A percentile compares a stretch with the other conserved stretches of the same genome.
Evolutionary conservation across 1,140 invertebrate species (phyloP).

Genomic region (Thalassaphorura encarpata): DNA sequence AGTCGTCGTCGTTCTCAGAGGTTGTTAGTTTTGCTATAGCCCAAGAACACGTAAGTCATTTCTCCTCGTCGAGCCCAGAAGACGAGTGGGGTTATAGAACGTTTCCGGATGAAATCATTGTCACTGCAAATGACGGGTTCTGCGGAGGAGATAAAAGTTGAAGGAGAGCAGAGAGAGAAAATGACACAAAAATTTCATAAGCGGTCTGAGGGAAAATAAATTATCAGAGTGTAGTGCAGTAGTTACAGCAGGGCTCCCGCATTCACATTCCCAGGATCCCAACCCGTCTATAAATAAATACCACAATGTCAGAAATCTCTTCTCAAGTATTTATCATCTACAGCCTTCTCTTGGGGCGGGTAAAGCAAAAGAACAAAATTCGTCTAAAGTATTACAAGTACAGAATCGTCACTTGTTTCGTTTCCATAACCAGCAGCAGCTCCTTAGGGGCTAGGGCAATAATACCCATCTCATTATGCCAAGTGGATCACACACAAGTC

Average conservation of each 20-base stretch:
- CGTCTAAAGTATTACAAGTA: too few species aligned
- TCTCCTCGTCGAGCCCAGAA: background rate
- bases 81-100: too few species aligned
- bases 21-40: too few species aligned
- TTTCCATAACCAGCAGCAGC: too few species aligned
- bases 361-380: background rate
- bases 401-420: too few species aligned
- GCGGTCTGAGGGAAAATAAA: conserved; percentile 22
- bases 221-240: conserved; percentile 17
- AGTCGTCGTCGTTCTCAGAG: background rate
- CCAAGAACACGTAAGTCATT: background rate
- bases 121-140: conserved; percentile 26
- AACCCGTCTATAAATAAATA: conserved; percentile 18
- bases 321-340: conserved; percentile 26
- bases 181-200: conserved; percentile 31
- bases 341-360: background rate
- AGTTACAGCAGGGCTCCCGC: background rate
- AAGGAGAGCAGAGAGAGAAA: conserved; percentile 3
- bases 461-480: too few species aligned
- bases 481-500: too few species aligned
- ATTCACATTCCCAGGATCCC: background rate
- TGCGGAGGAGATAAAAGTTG: background rate
- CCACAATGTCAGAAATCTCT: conserved; percentile 16
- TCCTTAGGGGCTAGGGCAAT: too few species aligned
- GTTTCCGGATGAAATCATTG: conserved; percentile 27